Percentiles rank a stretch among this genome's conserved stretches.
Evolutionary conservation across 2,797 vertebrate species (phyloP).

Genomic region (Ctenosaura bakeri): DNA sequence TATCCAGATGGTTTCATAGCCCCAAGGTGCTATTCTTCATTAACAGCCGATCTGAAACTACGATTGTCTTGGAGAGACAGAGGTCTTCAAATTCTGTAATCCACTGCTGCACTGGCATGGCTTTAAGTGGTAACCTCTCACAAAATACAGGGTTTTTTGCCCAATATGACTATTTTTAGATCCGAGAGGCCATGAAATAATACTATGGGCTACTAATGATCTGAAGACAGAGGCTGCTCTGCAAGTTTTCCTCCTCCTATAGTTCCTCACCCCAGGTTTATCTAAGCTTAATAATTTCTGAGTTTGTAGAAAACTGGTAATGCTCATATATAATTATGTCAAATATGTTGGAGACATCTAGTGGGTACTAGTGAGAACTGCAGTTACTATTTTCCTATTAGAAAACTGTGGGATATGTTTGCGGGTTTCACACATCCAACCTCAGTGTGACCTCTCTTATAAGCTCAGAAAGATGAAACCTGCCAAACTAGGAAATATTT

Average conservation of each 20-base stretch:
- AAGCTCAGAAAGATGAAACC: background rate
- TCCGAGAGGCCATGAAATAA: slow-evolving; percentile 21
- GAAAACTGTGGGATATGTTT: background rate
- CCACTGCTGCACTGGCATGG: slow-evolving; percentile 19
- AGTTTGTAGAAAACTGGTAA: slow-evolving; percentile 44
- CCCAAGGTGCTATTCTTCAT: background rate
- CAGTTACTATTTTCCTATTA: background rate
- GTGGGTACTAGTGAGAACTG: slow-evolving; percentile 54
- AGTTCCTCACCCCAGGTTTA: slow-evolving; percentile 31
- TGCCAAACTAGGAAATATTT: too few relatives aligned
- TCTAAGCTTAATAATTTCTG: slow-evolving; percentile 59
- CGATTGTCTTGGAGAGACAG: slow-evolving; percentile 41
- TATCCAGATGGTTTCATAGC: slow-evolving; percentile 16
- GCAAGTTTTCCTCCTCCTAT: slow-evolving; percentile 31
- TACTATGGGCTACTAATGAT: rapidly evolving
- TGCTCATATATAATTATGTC: background rate
- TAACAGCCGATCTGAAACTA: slow-evolving; percentile 10
- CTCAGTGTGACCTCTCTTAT: background rate
- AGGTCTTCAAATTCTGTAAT: slow-evolving; percentile 57
- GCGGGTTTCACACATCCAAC: background rate
- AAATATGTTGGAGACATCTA: slow-evolving; percentile 76
- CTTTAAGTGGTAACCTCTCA: slow-evolving; percentile 35
- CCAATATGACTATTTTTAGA: slow-evolving; percentile 12
- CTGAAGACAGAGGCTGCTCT: background rate
- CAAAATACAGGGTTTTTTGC: slow-evolving; percentile 20